Conservation (phyloP, 2,113 vertebrate species). For the Pelecanoides urinatrix region DNA sequence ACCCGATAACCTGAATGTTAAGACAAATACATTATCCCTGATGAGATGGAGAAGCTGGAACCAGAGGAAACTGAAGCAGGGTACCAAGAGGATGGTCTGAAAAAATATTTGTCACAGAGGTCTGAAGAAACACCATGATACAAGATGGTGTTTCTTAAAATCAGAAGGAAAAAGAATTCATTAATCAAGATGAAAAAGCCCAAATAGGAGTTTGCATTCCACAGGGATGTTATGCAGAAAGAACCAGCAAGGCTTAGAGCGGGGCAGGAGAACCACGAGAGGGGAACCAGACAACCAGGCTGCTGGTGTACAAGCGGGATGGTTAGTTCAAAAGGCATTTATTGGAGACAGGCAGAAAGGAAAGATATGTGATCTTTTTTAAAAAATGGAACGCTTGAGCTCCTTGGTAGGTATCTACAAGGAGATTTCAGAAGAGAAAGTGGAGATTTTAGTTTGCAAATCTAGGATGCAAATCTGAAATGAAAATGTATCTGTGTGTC, state of each 20-base stretch:
- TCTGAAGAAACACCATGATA: neutral
- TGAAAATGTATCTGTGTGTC: neutral
- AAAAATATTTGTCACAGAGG: neutral
- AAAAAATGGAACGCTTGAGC: neutral
- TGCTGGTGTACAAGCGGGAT: too few species aligned
- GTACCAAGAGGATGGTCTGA: neutral
- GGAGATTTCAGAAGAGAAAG: neutral
- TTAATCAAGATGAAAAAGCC: neutral
- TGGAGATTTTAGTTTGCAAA: neutral
- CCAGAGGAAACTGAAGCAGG: neutral
- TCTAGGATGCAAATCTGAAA: neutral
- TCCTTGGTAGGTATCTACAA: fast-evolving
- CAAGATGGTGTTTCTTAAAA: neutral
- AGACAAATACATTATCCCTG: neutral
- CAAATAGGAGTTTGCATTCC: neutral
- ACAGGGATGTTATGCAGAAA: neutral
- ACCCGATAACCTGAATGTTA: neutral
- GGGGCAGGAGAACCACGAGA: neutral
- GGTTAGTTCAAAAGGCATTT: neutral
- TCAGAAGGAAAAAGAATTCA: neutral
- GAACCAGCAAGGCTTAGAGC: neutral
- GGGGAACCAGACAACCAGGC: neutral
- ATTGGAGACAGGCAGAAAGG: neutral
- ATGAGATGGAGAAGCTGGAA: neutral
- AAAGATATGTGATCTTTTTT: fast-evolving